Conservation (phyloP, 2,113 vertebrate genomes). For the Oncorhynchus nerka region DNA sequence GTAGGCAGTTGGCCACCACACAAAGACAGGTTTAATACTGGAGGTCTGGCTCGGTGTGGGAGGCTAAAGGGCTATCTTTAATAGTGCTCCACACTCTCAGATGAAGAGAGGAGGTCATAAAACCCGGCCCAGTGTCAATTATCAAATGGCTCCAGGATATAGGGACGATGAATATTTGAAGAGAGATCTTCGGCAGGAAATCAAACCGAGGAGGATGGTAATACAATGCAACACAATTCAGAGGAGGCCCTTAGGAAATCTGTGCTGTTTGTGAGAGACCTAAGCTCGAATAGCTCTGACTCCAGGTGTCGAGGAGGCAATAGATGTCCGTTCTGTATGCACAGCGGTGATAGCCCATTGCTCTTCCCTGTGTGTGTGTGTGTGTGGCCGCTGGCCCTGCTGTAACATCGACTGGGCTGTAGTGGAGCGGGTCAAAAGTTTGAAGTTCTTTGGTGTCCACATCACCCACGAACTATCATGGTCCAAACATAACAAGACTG, state of each 20-base stretch:
- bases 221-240: slow-evolving; percentile 30
- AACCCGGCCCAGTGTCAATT: slow-evolving; percentile 35
- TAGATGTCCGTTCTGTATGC: not conserved
- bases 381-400: not conserved
- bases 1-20: slow-evolving; percentile 13
- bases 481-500: too few relatives aligned
- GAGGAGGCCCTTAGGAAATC: not conserved
- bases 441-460: too few relatives aligned
- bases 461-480: too few relatives aligned
- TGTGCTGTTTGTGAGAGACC: too few relatives aligned
- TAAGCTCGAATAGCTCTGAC: not conserved
- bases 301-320: not conserved
- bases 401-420: too few relatives aligned
- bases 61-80: slow-evolving; percentile 12
- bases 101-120: slow-evolving; percentile 42
- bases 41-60: not conserved
- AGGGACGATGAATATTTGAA: slow-evolving; percentile 59
- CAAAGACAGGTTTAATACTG: slow-evolving; percentile 35
- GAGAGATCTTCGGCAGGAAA: slow-evolving; percentile 41
- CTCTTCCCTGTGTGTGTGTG: not conserved
- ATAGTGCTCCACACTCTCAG: not conserved
- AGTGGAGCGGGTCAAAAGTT: too few relatives aligned
- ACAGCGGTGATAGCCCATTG: not conserved
- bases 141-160: slow-evolving; percentile 50
- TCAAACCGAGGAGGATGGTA: slow-evolving; percentile 41